Base-by-base conservation (phyloP, 1,140 invertebrate genomes). In the Acarapis woodi region DNA sequence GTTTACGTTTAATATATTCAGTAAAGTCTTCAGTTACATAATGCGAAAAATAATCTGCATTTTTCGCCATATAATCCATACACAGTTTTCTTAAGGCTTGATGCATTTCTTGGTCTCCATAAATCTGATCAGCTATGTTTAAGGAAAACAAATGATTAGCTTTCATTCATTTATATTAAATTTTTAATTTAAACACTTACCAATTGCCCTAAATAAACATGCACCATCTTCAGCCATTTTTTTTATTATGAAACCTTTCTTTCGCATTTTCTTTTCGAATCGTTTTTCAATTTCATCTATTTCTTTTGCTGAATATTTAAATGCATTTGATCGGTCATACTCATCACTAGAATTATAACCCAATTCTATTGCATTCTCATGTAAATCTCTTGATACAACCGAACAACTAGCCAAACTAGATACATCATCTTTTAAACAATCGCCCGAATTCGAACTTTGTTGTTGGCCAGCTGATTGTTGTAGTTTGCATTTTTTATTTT, bases 101-200 rank as follows among this genome's bases (percentile, higher is more conserved):
- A 54, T 88, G 79, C 73, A 85, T 80, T 48, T 82, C 79, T 59
- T 87, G 74, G 55, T 87, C 78, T 4, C 82, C 80, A 55, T 76
- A 87, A 23, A 88, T 70, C 60, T 87, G 80, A 57, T 85, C 75
- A 42, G 80, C 78, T 61, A 44, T 24, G 23, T 44, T 34, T 19
- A 10, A 31, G 30, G 42, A 12, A 29, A 23, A 24, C 32, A 10
- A 41, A 15, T 15, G 24, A 43, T 19, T 40, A n/a, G n/a, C n/a
- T n/a, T n/a, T n/a, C n/a, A n/a, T n/a, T n/a, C n/a, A n/a, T n/a
- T n/a, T n/a, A n/a, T n/a, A n/a, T n/a, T n/a, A n/a, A n/a, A n/a
- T n/a, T 16, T 36, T 6, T 8, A 29, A 25, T 8, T 32, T 10
- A 36, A 33, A 31, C 9, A 48, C 57, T 46, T 49, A 62, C 61